Evolutionary conservation across 1,140 invertebrate species (phyloP).

Genomic region (Pseudomyrmex cubaensis): DNA sequence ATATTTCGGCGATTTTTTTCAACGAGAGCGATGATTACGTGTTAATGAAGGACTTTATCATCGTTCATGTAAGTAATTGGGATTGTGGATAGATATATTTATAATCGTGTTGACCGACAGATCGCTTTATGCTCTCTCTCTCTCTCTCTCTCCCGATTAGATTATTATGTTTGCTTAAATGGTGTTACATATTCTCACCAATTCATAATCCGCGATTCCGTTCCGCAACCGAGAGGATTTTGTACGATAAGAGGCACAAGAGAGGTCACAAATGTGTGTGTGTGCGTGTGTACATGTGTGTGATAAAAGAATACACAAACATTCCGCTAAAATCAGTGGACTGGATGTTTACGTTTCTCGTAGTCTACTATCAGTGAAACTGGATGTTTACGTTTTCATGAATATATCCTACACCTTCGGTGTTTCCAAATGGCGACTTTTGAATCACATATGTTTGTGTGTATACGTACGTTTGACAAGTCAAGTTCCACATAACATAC

Average conservation of each 20-base stretch:
- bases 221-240: constrained; percentile 23
- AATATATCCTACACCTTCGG: constrained; percentile 3
- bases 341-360: constrained; percentile 22
- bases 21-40: not conserved
- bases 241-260: not conserved
- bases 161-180: constrained; percentile 38
- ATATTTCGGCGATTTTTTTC: constrained; percentile 6
- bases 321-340: constrained; percentile 25
- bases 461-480: too few relatives aligned
- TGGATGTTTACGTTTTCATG: constrained; percentile 5
- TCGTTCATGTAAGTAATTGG: not conserved
- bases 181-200: constrained; percentile 25
- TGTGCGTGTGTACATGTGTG: not conserved
- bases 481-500: too few relatives aligned
- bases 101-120: constrained; percentile 24
- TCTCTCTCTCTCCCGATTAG: constrained; percentile 12
- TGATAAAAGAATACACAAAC: constrained; percentile 37
- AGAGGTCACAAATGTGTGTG: constrained; percentile 13
- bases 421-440: constrained; percentile 8
- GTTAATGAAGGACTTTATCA: constrained; percentile 19
- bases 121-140: not conserved
- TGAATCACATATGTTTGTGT: not conserved
- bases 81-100: constrained; percentile 17
- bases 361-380: constrained; percentile 5
- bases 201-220: constrained; percentile 46